Evolutionary conservation across 2,797 vertebrate genomes (phyloP), one percentile per base, ranked within the genome.

Genomic region (Bovichtus variegatus): DNA sequence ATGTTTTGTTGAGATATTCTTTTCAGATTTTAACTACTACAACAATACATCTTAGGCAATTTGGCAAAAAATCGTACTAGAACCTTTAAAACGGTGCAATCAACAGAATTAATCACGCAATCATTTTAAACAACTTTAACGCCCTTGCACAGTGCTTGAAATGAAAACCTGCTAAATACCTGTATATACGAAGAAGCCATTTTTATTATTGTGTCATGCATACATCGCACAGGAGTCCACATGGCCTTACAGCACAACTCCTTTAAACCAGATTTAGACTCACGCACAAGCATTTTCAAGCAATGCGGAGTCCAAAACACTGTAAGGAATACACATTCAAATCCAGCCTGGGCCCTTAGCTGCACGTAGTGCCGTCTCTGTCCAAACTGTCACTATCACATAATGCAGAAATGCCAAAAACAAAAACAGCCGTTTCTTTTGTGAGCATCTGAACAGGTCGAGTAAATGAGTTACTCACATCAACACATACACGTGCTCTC

Each of bases 151-250:
- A 18, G 31, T 4, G 0, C 16, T 44, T 34, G 34, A 65, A 71
- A 47, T 36, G 3, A 38, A 54, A 12, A 61, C 27, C 7, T 59
- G 50, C 8, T 11, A n/a, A n/a, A n/a, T n/a, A n/a, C n/a, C n/a
- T 53, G 36, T 27, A 6, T 44, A 53, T 31, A 25, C 19, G 25
- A 74, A 65, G 21, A 61, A 7, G 9, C 50, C 10, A 6, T 55
- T 55, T 70, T 50, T 57, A 57, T 78, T 19, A 60, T 25, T 61
- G 19, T 74, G 21, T 61, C 41, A 40, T 67, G 16, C 18, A 44
- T 41, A 51, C 16, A 9, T 18, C 2, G 13, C 25, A 12, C 23
- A 57, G 9, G 9, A 47, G 40, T 11, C 13, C 12, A 21, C 59
- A 46, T 16, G 57, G 41, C 50, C 10, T 51, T 19, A 65, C 21